These are phyloP conservation scores for Ailuropoda melanoleuca DNA, from an alignment of 2,113 vertebrate genomes.

Conservation along the genomic window DNA sequence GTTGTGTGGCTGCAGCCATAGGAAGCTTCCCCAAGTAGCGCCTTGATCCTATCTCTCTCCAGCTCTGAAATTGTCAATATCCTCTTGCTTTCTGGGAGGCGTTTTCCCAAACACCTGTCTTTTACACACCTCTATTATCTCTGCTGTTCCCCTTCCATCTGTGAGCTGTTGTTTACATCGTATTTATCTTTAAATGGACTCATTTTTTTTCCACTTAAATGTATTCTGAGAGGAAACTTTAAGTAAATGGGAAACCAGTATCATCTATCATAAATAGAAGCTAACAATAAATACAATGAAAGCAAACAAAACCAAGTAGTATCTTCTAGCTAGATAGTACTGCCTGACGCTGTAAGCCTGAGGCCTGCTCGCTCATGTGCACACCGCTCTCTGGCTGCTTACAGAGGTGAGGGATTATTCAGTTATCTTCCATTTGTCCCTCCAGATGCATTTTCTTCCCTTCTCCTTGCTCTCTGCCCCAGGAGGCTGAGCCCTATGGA, in stretches of 20 bases:
- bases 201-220: constrained; percentile 26
- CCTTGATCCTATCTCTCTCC: background rate
- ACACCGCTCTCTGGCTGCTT: background rate
- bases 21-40: background rate
- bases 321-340: background rate
- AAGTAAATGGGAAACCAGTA: constrained; percentile 63
- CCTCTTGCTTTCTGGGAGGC: background rate
- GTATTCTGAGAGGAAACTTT: constrained; percentile 54
- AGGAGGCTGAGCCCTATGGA: background rate
- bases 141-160: background rate
- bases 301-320: background rate
- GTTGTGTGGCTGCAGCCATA: background rate
- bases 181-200: constrained; percentile 61
- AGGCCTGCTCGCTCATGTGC: background rate
- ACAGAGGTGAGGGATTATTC: background rate
- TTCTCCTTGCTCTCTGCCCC: background rate
- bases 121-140: background rate
- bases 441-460: background rate
- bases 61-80: background rate
- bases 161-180: constrained; percentile 8
- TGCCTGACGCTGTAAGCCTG: background rate
- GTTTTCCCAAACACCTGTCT: background rate
- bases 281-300: constrained; percentile 50
- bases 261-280: constrained; percentile 64
- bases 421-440: background rate